A percentile compares a stretch with the other conserved stretches of the same genome.
Evolutionary conservation across 2,888 invertebrate species (phyloP).

Genomic region (Hemaris fuciformis): DNA sequence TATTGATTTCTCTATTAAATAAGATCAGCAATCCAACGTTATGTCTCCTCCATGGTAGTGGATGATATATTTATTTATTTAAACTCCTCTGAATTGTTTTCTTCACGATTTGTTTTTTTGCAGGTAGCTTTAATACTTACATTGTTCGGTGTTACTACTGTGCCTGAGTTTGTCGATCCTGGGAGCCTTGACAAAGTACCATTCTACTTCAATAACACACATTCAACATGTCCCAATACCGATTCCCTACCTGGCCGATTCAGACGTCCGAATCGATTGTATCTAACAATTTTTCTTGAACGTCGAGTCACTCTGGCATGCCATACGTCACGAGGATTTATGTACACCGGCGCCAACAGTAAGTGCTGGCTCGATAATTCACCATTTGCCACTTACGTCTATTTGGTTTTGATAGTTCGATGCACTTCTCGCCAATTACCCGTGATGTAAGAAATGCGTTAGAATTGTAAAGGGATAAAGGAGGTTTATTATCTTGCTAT

Average conservation of each 20-base stretch:
- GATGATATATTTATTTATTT: no score
- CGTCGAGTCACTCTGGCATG: not conserved
- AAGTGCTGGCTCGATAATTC: slow-evolving; percentile 49
- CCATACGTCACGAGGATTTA: slow-evolving; percentile 41
- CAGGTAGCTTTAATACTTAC: no score
- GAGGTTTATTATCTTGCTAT: no score
- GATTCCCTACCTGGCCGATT: no score
- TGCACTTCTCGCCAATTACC: slow-evolving; percentile 33
- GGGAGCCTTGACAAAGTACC: not conserved
- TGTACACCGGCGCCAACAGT: slow-evolving; percentile 34
- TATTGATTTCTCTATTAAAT: no score
- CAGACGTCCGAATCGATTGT: slow-evolving; percentile 10
- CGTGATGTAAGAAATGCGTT: not conserved
- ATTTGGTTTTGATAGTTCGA: slow-evolving; percentile 28
- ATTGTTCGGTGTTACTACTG: no score
- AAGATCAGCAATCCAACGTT: no score
- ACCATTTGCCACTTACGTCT: slow-evolving; percentile 26
- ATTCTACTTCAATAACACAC: not conserved
- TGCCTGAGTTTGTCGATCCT: no score
- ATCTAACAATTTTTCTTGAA: slow-evolving; percentile 15
- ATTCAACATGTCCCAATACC: no score
- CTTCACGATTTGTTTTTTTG: no score
- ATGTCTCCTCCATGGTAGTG: no score
- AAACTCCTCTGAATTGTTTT: no score
- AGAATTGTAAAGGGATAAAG: not conserved